Percentiles rank a stretch among this genome's conserved stretches.
Conservation (phyloP, 2,888 invertebrate species). For the Eilema caniola region DNA sequence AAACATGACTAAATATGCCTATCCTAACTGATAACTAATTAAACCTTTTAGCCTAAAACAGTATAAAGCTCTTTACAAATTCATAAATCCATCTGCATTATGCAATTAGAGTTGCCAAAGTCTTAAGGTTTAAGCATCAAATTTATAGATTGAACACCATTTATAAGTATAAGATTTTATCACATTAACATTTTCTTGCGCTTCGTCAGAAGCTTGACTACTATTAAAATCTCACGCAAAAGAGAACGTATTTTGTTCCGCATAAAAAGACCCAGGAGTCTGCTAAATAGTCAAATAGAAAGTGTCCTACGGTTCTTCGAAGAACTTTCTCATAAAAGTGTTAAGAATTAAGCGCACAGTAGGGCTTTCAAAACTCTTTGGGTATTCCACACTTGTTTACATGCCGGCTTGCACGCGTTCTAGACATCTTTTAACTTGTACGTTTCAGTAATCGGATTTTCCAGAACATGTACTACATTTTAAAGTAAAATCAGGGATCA, state of each 20-base stretch:
- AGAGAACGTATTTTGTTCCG: not conserved
- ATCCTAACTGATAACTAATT: not conserved
- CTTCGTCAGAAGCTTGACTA: too few relatives aligned
- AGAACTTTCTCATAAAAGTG: conserved; percentile 21
- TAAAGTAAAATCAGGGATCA: not conserved
- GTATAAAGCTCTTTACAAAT: not conserved
- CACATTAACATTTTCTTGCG: too few relatives aligned
- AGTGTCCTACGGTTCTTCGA: conserved; percentile 1
- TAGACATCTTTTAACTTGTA: conserved; percentile 40
- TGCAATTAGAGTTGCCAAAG: not conserved
- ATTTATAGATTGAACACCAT: not conserved
- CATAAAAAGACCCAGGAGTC: not conserved
- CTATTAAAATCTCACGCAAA: too few relatives aligned
- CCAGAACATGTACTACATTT: conserved; percentile 13
- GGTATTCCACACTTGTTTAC: conserved; percentile 43
- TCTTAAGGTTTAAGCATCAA: not conserved
- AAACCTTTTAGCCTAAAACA: not conserved
- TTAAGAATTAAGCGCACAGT: conserved; percentile 36
- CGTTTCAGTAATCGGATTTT: conserved; percentile 33
- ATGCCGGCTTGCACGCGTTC: conserved; percentile 29
- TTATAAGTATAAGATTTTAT: too few relatives aligned
- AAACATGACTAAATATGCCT: not conserved
- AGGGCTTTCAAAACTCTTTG: conserved; percentile 30
- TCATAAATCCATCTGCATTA: not conserved
- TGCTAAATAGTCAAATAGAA: not conserved